Conservation (phyloP, 2,888 invertebrate genomes). For the Hydriomena furcata region DNA sequence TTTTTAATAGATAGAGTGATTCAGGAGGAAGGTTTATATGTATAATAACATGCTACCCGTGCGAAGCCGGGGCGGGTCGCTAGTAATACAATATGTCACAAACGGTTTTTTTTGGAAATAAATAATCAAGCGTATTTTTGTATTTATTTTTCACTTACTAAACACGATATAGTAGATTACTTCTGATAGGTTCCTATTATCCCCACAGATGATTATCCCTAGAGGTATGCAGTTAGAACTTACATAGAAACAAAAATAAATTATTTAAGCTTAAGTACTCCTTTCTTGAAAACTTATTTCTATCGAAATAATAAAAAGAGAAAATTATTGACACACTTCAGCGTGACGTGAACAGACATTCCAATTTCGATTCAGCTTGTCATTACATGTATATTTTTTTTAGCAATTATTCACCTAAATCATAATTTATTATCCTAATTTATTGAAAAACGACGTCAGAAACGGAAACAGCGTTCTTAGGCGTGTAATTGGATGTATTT, state of each 20-base stretch:
- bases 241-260: neutral
- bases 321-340: conserved; percentile 19
- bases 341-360: conserved; percentile 22
- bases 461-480: conserved; percentile 42
- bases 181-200: no score
- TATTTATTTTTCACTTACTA: neutral
- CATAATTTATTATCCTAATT: conserved; percentile 47
- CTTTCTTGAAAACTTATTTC: neutral
- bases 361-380: conserved; percentile 40
- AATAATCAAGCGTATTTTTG: conserved; percentile 33
- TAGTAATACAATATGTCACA: conserved; percentile 51
- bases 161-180: no score
- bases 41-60: no score
- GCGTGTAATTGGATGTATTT: conserved; percentile 50
- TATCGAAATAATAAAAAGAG: no score
- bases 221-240: neutral
- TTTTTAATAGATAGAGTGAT: no score
- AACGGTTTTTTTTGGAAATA: conserved; percentile 43
- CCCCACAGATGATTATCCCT: no score
- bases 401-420: conserved; percentile 57
- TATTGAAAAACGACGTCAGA: conserved; percentile 44
- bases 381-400: conserved; percentile 51
- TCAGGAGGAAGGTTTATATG: no score
- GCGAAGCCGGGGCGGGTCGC: no score
- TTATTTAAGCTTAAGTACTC: no score